Base-by-base conservation (phyloP, 2,888 invertebrate species). In the Brachyopa scutellaris region DNA sequence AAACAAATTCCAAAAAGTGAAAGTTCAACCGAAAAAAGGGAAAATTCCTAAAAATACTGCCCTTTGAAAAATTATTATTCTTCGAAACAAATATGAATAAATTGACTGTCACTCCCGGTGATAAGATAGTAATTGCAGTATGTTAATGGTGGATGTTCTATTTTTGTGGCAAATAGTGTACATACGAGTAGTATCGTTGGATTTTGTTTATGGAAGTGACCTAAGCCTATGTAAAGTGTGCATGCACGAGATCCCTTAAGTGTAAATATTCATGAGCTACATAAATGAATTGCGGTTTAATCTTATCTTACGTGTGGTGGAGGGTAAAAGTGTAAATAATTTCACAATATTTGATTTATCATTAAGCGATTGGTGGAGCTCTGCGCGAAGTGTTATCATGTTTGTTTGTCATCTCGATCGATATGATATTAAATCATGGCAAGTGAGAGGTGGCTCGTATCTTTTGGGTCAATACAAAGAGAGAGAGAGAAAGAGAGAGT, bases 301-400 rank as follows among this genome's bases (percentile, higher is more conserved):
- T 66, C 66, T 78, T 51, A 59, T 61, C 66, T 66, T n/a, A n/a
- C n/a, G n/a, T 21, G 7, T 6, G 17, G 13, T 13, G 8, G 15
- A 42, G 33, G 51, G 51, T 15, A 72, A 47, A 66, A 64, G 57
- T 59, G 72, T 66, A 78, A 72, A 78, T 61, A 72, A 47, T 66
- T 78, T 78, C 72, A 78, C 59, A 78, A 72, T 78, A 53, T 78
- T 78, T 78, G 78, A 45, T 59, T 66, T 72, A 66, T 72, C 78
- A 72, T 72, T 64, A 64, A 45, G 64, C 29, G 78, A 78, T 78
- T 72, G 66, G 49, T 42, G 23, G n/a, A 15, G n/a, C 38, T 38
- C 36, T 57, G 31, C 15, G 57, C 26, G 36, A 62, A 55, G 69
- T 62, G 38, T 31, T 77, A 66, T 66, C 57, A 21, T 29, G 49